Percentiles rank a stretch among this genome's conserved stretches.
phyloP scores from a whole-genome alignment of 2,113 vertebrate genomes.

The Cepphus grylle region DNA sequence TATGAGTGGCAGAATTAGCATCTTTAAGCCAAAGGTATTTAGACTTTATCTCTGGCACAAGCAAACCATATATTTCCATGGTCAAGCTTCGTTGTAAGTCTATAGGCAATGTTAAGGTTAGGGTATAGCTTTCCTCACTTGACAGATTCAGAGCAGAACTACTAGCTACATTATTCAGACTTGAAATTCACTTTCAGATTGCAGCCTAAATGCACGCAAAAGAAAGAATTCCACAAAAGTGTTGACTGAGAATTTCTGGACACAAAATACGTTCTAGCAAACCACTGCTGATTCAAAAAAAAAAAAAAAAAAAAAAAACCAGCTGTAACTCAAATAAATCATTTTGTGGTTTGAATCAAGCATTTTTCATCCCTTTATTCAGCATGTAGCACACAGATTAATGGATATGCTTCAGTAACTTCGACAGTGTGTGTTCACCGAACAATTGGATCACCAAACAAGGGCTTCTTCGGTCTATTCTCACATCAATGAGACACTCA shows the following conservation, averaged over 20 bases:
- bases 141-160: not conserved
- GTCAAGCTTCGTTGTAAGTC: not conserved
- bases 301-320: not conserved
- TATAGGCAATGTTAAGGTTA: not conserved
- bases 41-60: not conserved
- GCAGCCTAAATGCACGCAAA: not conserved
- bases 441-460: conserved; percentile 52
- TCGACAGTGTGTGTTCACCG: not conserved
- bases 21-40: not conserved
- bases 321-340: not conserved
- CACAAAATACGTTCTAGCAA: not conserved
- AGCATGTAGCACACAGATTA: conserved; percentile 24
- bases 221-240: not conserved
- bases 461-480: conserved; percentile 21
- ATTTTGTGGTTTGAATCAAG: conserved; percentile 29
- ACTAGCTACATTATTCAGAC: not conserved
- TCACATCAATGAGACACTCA: conserved; percentile 24
- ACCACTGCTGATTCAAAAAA: not conserved
- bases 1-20: not conserved
- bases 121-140: not conserved
- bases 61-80: not conserved
- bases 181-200: conserved; percentile 3
- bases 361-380: conserved; percentile 41
- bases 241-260: conserved; percentile 34
- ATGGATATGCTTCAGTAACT: conserved; percentile 37